phyloP scores from a whole-genome alignment of 2,113 vertebrate species.

The Heteronetta atricapilla region DNA sequence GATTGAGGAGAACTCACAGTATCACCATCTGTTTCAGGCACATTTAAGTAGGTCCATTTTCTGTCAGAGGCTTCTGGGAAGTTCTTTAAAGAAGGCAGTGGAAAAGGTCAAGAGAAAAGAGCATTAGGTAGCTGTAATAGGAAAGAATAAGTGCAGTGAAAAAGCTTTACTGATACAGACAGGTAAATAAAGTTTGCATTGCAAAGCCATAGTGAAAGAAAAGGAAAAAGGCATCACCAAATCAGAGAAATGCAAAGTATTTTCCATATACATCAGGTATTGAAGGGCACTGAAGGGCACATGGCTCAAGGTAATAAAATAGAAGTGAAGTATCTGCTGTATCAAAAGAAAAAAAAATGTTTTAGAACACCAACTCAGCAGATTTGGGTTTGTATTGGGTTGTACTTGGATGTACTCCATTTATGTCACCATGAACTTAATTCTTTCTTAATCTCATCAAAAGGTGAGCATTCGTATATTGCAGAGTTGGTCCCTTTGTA shows the following conservation, averaged over 20 bases:
- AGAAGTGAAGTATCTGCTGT: neutral
- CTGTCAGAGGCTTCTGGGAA: slow-evolving; percentile 87
- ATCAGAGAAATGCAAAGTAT: neutral
- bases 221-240: neutral
- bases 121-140: slow-evolving; percentile 50
- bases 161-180: neutral
- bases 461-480: neutral
- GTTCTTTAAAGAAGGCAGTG: slow-evolving; percentile 77
- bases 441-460: neutral
- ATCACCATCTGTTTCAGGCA: slow-evolving; percentile 94
- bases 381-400: neutral
- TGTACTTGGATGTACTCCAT: neutral
- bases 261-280: neutral
- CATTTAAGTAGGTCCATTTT: slow-evolving; percentile 92
- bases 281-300: neutral
- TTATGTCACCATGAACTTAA: neutral
- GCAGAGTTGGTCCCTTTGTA: neutral
- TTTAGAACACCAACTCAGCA: neutral
- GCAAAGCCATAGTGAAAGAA: neutral
- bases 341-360: neutral
- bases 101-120: slow-evolving; percentile 60
- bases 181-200: neutral
- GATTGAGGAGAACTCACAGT: slow-evolving; percentile 88
- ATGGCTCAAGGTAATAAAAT: neutral
- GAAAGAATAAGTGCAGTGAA: slow-evolving; percentile 38